These are phyloP conservation scores for Apamea monoglypha DNA, from an alignment of 2,888 invertebrate genomes.

Conservation along the genomic window DNA sequence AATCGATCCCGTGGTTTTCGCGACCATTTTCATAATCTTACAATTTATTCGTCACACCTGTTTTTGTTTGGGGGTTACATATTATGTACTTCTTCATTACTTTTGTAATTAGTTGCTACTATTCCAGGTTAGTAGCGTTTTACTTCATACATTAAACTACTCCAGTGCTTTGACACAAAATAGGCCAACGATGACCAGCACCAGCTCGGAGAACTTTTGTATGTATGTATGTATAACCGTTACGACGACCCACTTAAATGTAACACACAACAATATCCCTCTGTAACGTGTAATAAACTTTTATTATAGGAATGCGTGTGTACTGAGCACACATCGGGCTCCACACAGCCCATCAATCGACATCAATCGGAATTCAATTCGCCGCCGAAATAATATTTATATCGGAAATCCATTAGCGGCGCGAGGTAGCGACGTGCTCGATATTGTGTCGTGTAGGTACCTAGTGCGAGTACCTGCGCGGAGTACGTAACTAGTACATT, in stretches of 20 bases:
- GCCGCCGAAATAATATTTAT: constrained; percentile 66
- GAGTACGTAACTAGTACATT: constrained; percentile 23
- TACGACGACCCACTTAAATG: constrained; percentile 1
- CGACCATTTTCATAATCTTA: background rate
- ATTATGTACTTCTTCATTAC: background rate
- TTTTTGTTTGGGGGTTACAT: background rate
- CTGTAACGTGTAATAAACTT: constrained; percentile 19
- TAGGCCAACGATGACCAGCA: too few species aligned
- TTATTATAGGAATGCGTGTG: constrained; percentile 1
- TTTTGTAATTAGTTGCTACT: too few species aligned
- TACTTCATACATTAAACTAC: background rate
- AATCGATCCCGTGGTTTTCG: background rate
- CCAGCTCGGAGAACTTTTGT: background rate
- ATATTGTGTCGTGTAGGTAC: constrained; percentile 30
- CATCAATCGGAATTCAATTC: constrained; percentile 64
- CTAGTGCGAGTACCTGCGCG: constrained; percentile 20
- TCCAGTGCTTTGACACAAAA: background rate
- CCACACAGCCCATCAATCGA: constrained; percentile 54
- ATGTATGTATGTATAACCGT: background rate
- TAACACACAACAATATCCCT: constrained; percentile 4
- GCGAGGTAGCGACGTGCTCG: constrained; percentile 40
- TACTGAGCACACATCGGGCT: constrained; percentile 18
- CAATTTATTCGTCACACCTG: background rate
- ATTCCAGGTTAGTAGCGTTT: too few species aligned
- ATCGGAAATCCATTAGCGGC: constrained; percentile 68